Evolutionary conservation across 1,140 invertebrate species (phyloP), one percentile per base, ranked within the genome.

Genomic region (Uloborus diversus): DNA sequence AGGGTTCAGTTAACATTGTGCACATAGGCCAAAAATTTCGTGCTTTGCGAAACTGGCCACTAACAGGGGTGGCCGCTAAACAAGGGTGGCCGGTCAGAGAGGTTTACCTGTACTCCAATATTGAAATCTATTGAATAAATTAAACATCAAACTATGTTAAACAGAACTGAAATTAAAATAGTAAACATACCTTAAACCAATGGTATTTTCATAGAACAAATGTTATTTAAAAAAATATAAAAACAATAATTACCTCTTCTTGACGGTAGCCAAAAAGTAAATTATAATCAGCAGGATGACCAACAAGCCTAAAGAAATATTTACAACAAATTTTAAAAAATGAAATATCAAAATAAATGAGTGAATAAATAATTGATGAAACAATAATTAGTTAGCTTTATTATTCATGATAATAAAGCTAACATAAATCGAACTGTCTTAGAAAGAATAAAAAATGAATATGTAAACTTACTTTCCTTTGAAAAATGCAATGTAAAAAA

Each of bases 401-500:
- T 56, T 11, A 56, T 2, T 56, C 25, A 9, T 56, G 53, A n/a
- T 47, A n/a, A 11, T 47, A 47, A 0, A 47, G 1, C n/a, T 47
- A 13, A 13, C 11, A 47, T 13, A 47, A 47, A 47, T 1, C 27
- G 25, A 73, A 62, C 1, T 2, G 14, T 25, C 1, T 62, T 57
- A 17, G 20, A 17, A 27, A 14, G 9, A 62, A 62, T 9, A 73
- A 62, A 73, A 28, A 28, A 25, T 79, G 25, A n/a, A n/a, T n/a
- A n/a, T n/a, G n/a, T n/a, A 27, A 27, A 84, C 84, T 78, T 84
- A 89, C 87, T 85, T 96, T 51, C 96, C 97, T 86, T 99, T 99
- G 83, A 98, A 93, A 88, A 99, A 99, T 0, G 96, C 97, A 84
- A 99, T 97, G 85, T 99, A 99, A 89, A 99, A 97, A 85, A 99